Percentiles rank a stretch among this genome's conserved stretches.
Evolutionary conservation across 1,140 invertebrate genomes (phyloP).

Genomic region (Lasaia peninsularis): DNA sequence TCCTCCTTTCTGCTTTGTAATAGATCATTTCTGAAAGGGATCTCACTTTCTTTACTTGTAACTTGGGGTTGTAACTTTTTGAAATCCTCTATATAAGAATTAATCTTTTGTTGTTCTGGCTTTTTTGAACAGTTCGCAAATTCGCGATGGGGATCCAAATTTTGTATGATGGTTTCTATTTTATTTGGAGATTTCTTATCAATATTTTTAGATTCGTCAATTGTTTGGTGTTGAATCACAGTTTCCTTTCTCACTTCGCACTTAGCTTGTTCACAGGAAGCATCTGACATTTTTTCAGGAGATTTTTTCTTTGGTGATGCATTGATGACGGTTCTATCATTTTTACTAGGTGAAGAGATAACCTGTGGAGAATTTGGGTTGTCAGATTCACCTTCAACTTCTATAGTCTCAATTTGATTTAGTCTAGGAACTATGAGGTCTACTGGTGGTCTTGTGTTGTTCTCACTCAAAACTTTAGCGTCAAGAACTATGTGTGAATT

Average conservation of each 20-base stretch:
- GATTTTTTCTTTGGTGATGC: slow-evolving; percentile 57
- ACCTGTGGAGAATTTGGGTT: slow-evolving; percentile 42
- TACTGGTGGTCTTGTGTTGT: slow-evolving; percentile 35
- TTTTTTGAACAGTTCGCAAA: slow-evolving; percentile 35
- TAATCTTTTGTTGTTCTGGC: slow-evolving; percentile 50
- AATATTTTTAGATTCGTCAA: slow-evolving; percentile 46
- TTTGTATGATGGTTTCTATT: slow-evolving; percentile 63
- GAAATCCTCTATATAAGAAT: slow-evolving; percentile 49
- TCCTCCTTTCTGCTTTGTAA: slow-evolving; percentile 57
- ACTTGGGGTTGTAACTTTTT: slow-evolving; percentile 45
- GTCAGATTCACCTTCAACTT: slow-evolving; percentile 63
- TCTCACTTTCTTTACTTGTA: slow-evolving; percentile 53
- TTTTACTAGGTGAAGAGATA: slow-evolving; percentile 56
- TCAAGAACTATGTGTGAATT: slow-evolving; percentile 66
- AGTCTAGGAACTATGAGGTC: slow-evolving; percentile 56
- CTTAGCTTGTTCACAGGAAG: slow-evolving; percentile 46
- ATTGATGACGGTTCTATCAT: slow-evolving; percentile 57
- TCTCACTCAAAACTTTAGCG: slow-evolving; percentile 34
- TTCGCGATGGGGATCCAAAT: slow-evolving; percentile 55
- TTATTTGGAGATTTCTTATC: slow-evolving; percentile 64
- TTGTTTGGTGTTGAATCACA: slow-evolving; percentile 63
- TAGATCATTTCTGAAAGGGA: slow-evolving; percentile 51
- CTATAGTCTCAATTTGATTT: slow-evolving; percentile 60
- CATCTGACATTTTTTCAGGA: slow-evolving; percentile 44
- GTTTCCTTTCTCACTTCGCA: slow-evolving; percentile 65